Percentiles rank a stretch among this genome's conserved stretches.
phyloP scores from a whole-genome alignment of 2,797 vertebrate genomes.

The Danio jaintianensis region DNA sequence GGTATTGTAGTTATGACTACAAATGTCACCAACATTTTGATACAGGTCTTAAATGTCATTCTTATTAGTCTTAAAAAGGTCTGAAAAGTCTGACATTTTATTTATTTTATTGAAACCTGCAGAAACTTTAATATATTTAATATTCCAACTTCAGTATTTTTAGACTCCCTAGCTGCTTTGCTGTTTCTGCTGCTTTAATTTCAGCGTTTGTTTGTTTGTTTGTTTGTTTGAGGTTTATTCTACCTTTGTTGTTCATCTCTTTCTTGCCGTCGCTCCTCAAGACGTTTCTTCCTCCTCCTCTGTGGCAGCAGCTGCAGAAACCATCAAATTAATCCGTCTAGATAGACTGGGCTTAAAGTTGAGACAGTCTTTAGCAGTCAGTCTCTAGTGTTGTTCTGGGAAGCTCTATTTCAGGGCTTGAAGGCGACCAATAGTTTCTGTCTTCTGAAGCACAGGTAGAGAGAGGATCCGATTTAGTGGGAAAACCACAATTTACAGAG shows the following conservation, averaged over 20 bases:
- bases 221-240: not conserved
- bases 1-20: too few relatives aligned
- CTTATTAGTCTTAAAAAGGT: too few relatives aligned
- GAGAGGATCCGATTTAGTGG: conserved; percentile 9
- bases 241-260: not conserved
- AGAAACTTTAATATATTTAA: too few relatives aligned
- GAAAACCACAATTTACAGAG: conserved; percentile 27
- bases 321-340: conserved; percentile 39
- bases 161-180: not conserved
- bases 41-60: too few relatives aligned
- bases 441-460: conserved; percentile 29
- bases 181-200: not conserved
- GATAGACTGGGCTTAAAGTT: conserved; percentile 54
- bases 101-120: too few relatives aligned
- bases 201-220: not conserved
- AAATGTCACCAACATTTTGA: too few relatives aligned
- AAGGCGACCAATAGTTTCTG: conserved; percentile 45
- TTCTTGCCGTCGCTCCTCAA: not conserved
- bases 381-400: conserved; percentile 31
- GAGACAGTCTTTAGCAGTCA: conserved; percentile 46
- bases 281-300: not conserved
- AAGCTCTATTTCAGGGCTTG: conserved; percentile 34
- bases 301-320: conserved; percentile 23
- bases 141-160: not conserved
- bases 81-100: too few relatives aligned